Evolutionary conservation across 2,113 vertebrate species (phyloP), one percentile per base, ranked within the genome.

Genomic region (Lampris incognitus): DNA sequence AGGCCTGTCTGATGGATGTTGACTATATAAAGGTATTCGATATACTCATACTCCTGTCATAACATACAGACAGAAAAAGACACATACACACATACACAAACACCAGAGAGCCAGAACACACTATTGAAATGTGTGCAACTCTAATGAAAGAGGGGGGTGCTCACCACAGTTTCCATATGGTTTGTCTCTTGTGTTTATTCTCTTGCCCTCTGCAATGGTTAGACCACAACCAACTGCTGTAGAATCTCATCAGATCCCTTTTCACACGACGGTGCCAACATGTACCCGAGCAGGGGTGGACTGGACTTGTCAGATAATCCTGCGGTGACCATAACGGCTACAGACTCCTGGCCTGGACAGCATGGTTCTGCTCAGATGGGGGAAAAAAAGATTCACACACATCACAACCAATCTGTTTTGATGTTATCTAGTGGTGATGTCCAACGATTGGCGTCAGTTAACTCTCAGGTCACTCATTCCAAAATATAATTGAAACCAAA

Each of bases 1-100:
- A 76, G 55, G 56, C 64, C 72, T 59, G 68, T 82, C 56, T 42
- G 78, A 48, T 85, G 86, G 66, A 88, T 88, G 87, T 77, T 2
- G 58, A 52, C 85, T 86, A 88, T 51, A 83, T 85, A 78, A 24
- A 75, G 44, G 57, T 46, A 73, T 62, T 37, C 38, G 37, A 62
- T 76, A 6, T 39, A 57, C 48, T 36, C 60, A 49, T 9, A 36
- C 44, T 63, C 36, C 9, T 40, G 39, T 64, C 9, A 37, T 44
- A 46, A 66, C 10, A 8, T 40, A 52, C 56, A 42, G 4, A 62
- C 9, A n/a, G 40, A 62, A 3, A 37, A 41, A 48, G 6, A 48
- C 42, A 36, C 61, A 60, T 38, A 60, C 58, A 60, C 37, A 60
- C 58, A 60, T 38, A 60, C 58, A 60, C 58, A 60, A 11, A 5